These are phyloP conservation scores for Sturnira hondurensis DNA, from an alignment of 2,113 vertebrate species.

Conservation along the genomic window DNA sequence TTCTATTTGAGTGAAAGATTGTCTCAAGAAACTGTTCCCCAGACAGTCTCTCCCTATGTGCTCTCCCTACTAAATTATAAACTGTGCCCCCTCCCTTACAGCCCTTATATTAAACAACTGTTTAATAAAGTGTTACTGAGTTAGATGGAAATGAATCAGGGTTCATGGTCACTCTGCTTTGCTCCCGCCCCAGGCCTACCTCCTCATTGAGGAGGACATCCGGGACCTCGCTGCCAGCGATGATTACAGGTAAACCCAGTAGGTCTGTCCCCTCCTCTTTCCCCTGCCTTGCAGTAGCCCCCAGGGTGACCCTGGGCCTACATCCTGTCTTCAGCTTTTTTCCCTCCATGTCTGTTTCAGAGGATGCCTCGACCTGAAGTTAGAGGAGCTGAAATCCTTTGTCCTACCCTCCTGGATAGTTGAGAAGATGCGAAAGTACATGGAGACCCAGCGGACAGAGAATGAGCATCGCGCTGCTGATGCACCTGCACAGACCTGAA, in stretches of 20 bases:
- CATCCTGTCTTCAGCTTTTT: neutral
- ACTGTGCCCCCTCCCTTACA: neutral
- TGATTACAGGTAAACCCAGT: constrained; percentile 89
- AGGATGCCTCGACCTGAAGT: constrained; percentile 88
- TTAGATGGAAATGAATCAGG: neutral
- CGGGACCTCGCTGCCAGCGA: constrained; percentile 90
- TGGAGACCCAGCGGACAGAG: constrained; percentile 90
- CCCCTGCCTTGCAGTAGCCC: neutral
- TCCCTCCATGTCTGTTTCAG: constrained; percentile 72
- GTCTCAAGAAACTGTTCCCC: neutral
- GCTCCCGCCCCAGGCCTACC: constrained; percentile 87
- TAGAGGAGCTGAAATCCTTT: constrained; percentile 95
- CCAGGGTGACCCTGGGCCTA: neutral
- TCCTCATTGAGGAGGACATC: constrained; percentile 95
- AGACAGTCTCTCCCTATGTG: neutral
- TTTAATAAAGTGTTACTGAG: neutral
- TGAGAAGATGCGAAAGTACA: constrained; percentile 94
- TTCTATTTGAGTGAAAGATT: neutral
- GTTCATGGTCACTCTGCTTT: neutral
- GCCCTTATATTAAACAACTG: neutral
- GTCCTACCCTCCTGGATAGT: constrained; percentile 92
- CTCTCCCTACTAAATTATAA: neutral
- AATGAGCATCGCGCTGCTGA: constrained; percentile 76
- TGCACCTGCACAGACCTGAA: constrained; percentile 66
- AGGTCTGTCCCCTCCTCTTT: neutral